phyloP scores from a whole-genome alignment of 2,888 invertebrate species.

The Unio delphinus region DNA sequence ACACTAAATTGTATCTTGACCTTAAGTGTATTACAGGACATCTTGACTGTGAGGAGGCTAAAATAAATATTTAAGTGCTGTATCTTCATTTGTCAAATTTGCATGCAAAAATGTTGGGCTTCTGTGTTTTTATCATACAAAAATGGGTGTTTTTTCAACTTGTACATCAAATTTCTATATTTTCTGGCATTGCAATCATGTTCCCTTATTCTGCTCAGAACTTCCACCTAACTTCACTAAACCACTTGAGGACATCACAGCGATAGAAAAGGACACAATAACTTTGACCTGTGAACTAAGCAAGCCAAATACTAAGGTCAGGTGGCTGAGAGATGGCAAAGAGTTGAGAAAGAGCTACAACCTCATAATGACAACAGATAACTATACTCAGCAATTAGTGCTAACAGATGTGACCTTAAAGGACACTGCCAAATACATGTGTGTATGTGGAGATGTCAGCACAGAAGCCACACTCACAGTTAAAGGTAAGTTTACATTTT shows the following conservation, averaged over 20 bases:
- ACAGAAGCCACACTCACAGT: slow-evolving; percentile 62
- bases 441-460: slow-evolving; percentile 53
- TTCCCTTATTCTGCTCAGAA: slow-evolving; percentile 64
- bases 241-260: slow-evolving; percentile 43
- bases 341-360: slow-evolving; percentile 88
- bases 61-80: no score
- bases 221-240: slow-evolving; percentile 53
- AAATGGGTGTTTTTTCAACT: no score
- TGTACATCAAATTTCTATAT: no score
- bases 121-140: no score
- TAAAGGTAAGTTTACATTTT: slow-evolving; percentile 53
- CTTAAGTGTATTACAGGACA: no score
- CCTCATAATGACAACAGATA: slow-evolving; percentile 86
- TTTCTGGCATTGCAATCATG: slow-evolving; percentile 14
- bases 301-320: slow-evolving; percentile 75
- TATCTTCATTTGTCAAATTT: no score
- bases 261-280: slow-evolving; percentile 74
- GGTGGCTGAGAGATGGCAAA: slow-evolving; percentile 85
- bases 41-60: no score
- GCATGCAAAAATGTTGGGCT: no score
- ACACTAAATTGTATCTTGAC: no score
- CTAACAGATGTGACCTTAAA: slow-evolving; percentile 56
- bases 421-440: slow-evolving; percentile 63
- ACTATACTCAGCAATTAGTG: slow-evolving; percentile 56
- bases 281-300: slow-evolving; percentile 56